phyloP scores from a whole-genome alignment of 2,113 vertebrate genomes.

The Psittacara wagleri region DNA sequence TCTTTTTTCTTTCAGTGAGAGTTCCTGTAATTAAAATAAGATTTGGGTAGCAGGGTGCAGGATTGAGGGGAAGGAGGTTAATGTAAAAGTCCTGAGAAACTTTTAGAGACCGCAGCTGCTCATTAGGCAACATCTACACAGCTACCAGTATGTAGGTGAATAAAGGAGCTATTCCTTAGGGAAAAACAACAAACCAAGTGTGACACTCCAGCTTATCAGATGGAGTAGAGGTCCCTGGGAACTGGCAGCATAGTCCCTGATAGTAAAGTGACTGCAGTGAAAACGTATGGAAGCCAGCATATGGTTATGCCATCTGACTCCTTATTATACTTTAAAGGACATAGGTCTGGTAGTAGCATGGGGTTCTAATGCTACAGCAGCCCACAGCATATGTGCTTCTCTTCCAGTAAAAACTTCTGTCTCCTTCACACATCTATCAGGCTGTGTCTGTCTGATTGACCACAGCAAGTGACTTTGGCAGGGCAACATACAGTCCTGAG shows the following conservation, averaged over 20 bases:
- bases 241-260: not conserved
- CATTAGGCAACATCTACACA: not conserved
- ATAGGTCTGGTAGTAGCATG: not conserved
- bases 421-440: not conserved
- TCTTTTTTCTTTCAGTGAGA: not conserved
- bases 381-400: not conserved
- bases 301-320: not conserved
- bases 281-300: not conserved
- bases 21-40: not conserved
- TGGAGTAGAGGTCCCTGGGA: not conserved
- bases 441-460: conserved; percentile 37
- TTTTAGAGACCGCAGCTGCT: not conserved
- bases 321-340: conserved; percentile 21
- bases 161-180: not conserved
- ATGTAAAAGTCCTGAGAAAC: not conserved
- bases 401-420: not conserved
- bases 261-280: not conserved
- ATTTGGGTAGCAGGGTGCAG: not conserved
- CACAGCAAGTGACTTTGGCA: conserved; percentile 49
- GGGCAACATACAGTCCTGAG: not conserved
- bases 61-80: not conserved
- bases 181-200: not conserved
- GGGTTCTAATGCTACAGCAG: not conserved
- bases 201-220: not conserved
- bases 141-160: not conserved